Percentiles rank a stretch among this genome's conserved stretches.
These are phyloP conservation scores for human (Homo sapiens) DNA, from an alignment of 2,113 vertebrate genomes.

Conservation along the genomic window GRCh38 chr14:32312001-32312500, in stretches of 20 bases:
- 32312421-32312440: background rate
- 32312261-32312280: background rate
- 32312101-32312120: background rate
- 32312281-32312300: background rate
- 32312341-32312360: background rate
- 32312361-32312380: background rate
- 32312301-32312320: background rate
- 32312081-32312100: background rate
- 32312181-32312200: background rate
- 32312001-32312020: background rate
- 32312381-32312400: background rate
- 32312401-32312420: background rate
- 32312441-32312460: background rate
- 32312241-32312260: background rate
- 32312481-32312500: slow-evolving; percentile 16
- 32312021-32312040: background rate
- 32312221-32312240: background rate
- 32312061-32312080: background rate
- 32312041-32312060: background rate
- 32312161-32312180: slow-evolving; percentile 39
- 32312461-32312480: background rate
- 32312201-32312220: background rate
- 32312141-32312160: slow-evolving; percentile 13
- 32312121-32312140: background rate
- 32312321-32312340: background rate